Base-by-base conservation (phyloP, 2,888 invertebrate species). In the Meloe dianella region DNA sequence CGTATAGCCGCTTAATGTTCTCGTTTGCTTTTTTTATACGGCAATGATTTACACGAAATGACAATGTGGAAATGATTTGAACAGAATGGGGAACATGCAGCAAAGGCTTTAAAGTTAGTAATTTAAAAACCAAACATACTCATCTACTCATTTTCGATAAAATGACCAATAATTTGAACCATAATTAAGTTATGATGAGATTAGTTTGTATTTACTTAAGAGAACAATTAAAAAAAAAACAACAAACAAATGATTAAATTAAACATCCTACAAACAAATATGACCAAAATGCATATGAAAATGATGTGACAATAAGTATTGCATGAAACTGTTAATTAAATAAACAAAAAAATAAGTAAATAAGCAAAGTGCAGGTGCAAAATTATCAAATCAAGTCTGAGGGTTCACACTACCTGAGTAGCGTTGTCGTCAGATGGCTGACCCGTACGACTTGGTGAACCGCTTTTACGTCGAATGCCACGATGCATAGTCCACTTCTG, bases 401-500 rank as follows among this genome's bases (percentile, higher is more conserved):
- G 67, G 64, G 67, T 66, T 70, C 66, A 51, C 51, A 71, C 77
- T 86, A 89, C 89, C 89, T 89, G 86, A 77, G 85, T 83, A 82
- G 84, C 82, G 78, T 83, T 84, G 78, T 85, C 84, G 79, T 85
- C 84, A 79, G 84, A 82, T 74, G 86, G 79, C 76, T 85, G 84
- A 79, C 85, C 86, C 79, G 85, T 82, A 77, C 85, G 85, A 77
- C 87, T 86, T 74, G 86, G 85, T 75, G 87, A 85, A 82, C 87
- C 86, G 83, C 87, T 88, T 85, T 90, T 90, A 84, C 92, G 90
- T 81, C 91, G 89, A 83, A 91, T 90, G 86, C 91, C 92, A 82
- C 91, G 91, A 85, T 91, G 91, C 86, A 90, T 87, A 85, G 90
- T 91, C 92, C 92, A 91, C 89, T 91, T 92, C 92, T 92, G 90